Conservation (phyloP, 2,113 vertebrate species). For the Pseudorectes ferrugineus region DNA sequence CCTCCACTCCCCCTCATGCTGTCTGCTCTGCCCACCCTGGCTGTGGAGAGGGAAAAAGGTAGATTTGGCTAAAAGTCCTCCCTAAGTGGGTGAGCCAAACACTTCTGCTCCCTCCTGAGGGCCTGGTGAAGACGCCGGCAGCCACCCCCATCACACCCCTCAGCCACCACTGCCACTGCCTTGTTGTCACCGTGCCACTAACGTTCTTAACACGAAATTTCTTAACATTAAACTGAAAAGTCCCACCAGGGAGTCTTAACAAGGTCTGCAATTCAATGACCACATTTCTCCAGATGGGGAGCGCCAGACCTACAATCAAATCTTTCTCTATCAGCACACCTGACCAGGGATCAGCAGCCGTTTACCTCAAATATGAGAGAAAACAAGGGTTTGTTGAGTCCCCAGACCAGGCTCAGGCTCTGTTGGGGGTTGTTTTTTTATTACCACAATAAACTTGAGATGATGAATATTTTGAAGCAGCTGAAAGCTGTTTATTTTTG, state of each 20-base stretch:
- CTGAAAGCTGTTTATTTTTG: background rate
- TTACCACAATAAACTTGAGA: background rate
- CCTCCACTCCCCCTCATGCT: accelerated
- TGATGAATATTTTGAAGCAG: slow-evolving; percentile 4
- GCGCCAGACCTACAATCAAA: background rate
- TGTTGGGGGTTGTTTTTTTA: background rate
- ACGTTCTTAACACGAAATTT: accelerated
- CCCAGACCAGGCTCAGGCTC: background rate
- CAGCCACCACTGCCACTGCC: background rate
- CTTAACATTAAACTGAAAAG: background rate
- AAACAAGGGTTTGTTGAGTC: background rate
- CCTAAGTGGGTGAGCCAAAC: background rate
- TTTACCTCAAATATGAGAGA: background rate
- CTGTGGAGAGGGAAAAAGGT: background rate
- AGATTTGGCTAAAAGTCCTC: background rate
- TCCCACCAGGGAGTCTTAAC: background rate
- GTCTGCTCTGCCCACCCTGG: background rate
- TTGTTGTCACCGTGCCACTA: background rate
- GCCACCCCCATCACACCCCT: background rate
- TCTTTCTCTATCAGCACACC: background rate
- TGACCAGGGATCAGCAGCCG: background rate
- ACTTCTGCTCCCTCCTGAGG: accelerated
- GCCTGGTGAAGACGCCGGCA: accelerated
- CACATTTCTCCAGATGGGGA: accelerated
- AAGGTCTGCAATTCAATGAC: background rate